A percentile compares a stretch with the other conserved stretches of the same genome.
phyloP scores from a whole-genome alignment of 2,888 invertebrate species.

The Dione vanillae region DNA sequence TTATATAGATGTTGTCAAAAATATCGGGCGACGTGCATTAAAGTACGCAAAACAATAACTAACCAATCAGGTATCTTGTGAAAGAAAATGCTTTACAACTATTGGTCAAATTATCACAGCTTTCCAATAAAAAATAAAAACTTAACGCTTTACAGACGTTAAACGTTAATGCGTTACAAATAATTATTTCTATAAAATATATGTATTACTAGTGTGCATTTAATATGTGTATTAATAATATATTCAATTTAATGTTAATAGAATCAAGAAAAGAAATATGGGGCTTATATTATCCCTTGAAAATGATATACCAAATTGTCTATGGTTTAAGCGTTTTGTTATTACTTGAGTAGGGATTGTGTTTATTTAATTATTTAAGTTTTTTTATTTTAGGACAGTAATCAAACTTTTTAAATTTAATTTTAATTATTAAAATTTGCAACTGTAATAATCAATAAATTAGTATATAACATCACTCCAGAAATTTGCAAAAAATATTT shows the following conservation, averaged over 20 bases:
- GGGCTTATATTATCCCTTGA: slow-evolving; percentile 6
- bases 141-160: slow-evolving; percentile 1
- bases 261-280: too few species aligned
- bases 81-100: slow-evolving; percentile 32
- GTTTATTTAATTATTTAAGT: not conserved
- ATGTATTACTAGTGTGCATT: not conserved
- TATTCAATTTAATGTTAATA: not conserved
- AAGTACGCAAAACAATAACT: slow-evolving; percentile 14
- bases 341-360: slow-evolving; percentile 32
- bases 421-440: not conserved
- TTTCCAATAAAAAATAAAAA: slow-evolving; percentile 27
- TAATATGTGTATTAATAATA: not conserved
- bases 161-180: not conserved
- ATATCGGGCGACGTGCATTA: slow-evolving; percentile 33
- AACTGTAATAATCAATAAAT: not conserved
- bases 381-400: not conserved
- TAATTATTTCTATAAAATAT: not conserved
- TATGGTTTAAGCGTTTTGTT: slow-evolving; percentile 57
- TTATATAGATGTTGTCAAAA: slow-evolving; percentile 41
- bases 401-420: not conserved
- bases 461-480: too few species aligned
- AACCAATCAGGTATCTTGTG: slow-evolving; percentile 41
- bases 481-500: not conserved
- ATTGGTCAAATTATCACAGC: slow-evolving; percentile 39
- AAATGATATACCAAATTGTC: slow-evolving; percentile 41